Conservation (phyloP, 2,888 invertebrate species). For the Pyrochroa serraticornis region DNA sequence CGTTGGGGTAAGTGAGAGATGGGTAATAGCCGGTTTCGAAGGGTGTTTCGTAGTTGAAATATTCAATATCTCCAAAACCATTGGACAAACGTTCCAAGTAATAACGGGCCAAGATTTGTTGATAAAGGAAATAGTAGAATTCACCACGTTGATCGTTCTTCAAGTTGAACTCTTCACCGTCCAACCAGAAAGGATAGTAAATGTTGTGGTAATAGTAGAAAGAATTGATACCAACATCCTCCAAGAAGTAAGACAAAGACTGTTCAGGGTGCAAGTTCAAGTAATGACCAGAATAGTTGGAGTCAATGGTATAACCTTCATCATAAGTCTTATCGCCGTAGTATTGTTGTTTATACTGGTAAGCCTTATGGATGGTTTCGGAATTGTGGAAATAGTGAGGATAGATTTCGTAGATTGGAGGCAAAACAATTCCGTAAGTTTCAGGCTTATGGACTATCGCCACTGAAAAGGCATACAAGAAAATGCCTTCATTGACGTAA, state of each 20-base stretch:
- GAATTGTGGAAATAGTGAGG: slow-evolving; percentile 74
- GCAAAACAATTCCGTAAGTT: slow-evolving; percentile 68
- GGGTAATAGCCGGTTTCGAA: slow-evolving; percentile 68
- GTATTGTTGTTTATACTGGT: slow-evolving; percentile 65
- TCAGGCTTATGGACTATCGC: slow-evolving; percentile 70
- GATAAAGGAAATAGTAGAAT: slow-evolving; percentile 68
- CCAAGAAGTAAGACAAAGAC: slow-evolving; percentile 70
- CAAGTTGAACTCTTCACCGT: slow-evolving; percentile 58
- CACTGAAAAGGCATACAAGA: slow-evolving; percentile 67
- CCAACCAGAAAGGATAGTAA: slow-evolving; percentile 70
- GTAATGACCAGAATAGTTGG: slow-evolving; percentile 68
- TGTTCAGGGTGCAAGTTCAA: slow-evolving; percentile 64
- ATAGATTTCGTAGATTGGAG: slow-evolving; percentile 74
- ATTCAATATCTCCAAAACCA: slow-evolving; percentile 69
- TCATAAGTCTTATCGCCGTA: slow-evolving; percentile 39
- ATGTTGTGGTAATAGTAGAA: slow-evolving; percentile 68
- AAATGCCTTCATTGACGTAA: slow-evolving; percentile 72
- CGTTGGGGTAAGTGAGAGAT: slow-evolving; percentile 68
- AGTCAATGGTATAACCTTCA: slow-evolving; percentile 63
- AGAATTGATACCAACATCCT: slow-evolving; percentile 72
- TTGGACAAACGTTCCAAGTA: slow-evolving; percentile 77
- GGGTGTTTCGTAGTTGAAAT: slow-evolving; percentile 61
- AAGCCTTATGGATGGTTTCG: slow-evolving; percentile 70
- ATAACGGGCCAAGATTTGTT: slow-evolving; percentile 73
- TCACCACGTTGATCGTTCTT: slow-evolving; percentile 68